A percentile compares a stretch with the other conserved stretches of the same genome.
These are phyloP conservation scores for Actinemys pallida DNA, from an alignment of 2,113 vertebrate species.

Conservation along the genomic window DNA sequence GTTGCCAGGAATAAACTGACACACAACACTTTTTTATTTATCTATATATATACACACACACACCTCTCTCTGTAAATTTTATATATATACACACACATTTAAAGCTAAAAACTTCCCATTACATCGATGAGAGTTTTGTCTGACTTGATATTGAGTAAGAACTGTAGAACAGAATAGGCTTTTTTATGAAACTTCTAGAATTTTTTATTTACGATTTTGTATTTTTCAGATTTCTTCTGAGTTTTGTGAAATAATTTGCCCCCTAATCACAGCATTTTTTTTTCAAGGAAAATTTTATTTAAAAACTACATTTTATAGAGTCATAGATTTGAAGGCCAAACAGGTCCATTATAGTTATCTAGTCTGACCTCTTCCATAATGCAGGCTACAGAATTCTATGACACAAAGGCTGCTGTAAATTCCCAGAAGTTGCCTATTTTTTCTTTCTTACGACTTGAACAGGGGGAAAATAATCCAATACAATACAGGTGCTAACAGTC, in stretches of 20 bases:
- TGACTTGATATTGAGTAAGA: conserved; percentile 47
- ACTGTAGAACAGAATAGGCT: not conserved
- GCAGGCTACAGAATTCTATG: not conserved
- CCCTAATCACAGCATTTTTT: not conserved
- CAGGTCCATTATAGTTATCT: not conserved
- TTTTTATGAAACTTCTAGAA: not conserved
- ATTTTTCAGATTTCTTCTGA: not conserved
- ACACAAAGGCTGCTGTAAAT: not conserved
- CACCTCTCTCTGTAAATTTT: not conserved
- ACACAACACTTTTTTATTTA: not conserved
- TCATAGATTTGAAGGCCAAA: not conserved
- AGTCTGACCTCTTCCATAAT: not conserved
- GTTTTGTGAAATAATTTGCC: not conserved
- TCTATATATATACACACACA: not conserved
- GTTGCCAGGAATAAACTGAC: conserved; percentile 21
- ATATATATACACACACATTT: not conserved
- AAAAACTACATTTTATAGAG: not conserved
- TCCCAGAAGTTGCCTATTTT: not conserved
- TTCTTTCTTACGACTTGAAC: not conserved
- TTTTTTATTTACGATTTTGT: not conserved
- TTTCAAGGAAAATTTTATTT: not conserved
- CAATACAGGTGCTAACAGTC: not conserved
- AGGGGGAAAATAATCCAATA: not conserved
- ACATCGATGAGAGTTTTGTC: not conserved
- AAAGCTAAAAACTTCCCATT: not conserved